Percentiles rank a stretch among this genome's conserved stretches.
Evolutionary conservation across 2,113 vertebrate genomes (phyloP).

Genomic region (Scortum barcoo): DNA sequence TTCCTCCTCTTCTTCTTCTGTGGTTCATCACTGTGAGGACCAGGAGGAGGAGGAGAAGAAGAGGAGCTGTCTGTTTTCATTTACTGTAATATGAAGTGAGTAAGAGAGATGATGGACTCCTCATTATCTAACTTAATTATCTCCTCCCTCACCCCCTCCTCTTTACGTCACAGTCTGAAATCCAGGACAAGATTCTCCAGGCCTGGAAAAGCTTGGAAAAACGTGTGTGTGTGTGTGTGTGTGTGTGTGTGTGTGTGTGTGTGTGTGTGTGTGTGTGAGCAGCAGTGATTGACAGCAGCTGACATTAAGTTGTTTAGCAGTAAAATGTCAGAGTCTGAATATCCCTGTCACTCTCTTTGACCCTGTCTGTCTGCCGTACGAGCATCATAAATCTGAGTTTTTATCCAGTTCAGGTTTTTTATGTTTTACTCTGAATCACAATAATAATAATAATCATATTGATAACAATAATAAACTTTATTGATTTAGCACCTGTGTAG

Average conservation of each 20-base stretch:
- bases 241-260: conserved; percentile 19
- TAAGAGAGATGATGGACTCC: conserved; percentile 59
- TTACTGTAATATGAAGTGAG: conserved; percentile 21
- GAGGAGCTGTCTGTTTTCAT: conserved; percentile 60
- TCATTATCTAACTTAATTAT: conserved; percentile 69
- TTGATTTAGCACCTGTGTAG: no score
- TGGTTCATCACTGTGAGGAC: conserved; percentile 4
- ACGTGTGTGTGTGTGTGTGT: conserved; percentile 25
- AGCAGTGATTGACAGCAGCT: conserved; percentile 67
- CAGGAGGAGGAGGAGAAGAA: conserved; percentile 12
- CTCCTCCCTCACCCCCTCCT: conserved; percentile 21
- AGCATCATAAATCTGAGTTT: not conserved
- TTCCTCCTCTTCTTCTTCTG: no score
- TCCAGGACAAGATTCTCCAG: not conserved
- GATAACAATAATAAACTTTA: no score
- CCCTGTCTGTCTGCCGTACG: conserved; percentile 44
- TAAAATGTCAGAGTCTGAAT: conserved; percentile 72
- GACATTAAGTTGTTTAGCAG: conserved; percentile 68
- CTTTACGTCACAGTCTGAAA: conserved; percentile 9
- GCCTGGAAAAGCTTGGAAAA: not conserved
- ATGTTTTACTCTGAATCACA: not conserved
- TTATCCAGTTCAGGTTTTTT: not conserved
- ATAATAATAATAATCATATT: no score
- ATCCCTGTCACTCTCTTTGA: conserved; percentile 45
- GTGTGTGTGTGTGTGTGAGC: not conserved